Base-by-base conservation (phyloP, 2,113 vertebrate species). In the Platycercus adscitus region DNA sequence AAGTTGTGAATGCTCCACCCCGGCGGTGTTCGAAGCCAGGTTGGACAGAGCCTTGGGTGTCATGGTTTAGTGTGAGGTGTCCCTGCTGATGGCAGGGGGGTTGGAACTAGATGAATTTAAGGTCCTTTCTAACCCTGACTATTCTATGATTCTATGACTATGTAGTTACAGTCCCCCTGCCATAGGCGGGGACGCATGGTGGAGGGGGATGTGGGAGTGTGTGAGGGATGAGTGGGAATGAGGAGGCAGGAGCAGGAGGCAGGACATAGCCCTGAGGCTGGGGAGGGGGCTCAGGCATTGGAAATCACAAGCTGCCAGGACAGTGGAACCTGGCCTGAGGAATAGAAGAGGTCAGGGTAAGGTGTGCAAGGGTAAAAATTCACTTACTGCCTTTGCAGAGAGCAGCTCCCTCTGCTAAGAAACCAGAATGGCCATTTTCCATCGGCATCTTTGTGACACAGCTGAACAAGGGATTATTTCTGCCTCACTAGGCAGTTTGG, bases 141-240 rank as follows among this genome's bases (percentile, higher is more conserved):
- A 46, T 46, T 46, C 44, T 46, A 19, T 46, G 44, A 46, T 46
- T 46, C 44, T 46, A 46, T 46, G 44, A 44, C 17, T 18, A 44
- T 23, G 33, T 23, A 35, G 56, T n/a, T 58, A 23, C 56, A 58
- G 21, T 9, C 9, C 21, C 21, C 20, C 20, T 58, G 33, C 56
- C 33, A 24, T 23, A 9, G 33, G 20, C 13, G 23, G 33, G 56
- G 21, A 15, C 33, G 15, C 56, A 23, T 75, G 64, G 39, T 31
- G 31, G n/a, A 61, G 31, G 39, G 24, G 24, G 24, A 29, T 0
- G 0, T 29, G 55, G 69, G n/a, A 28, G 24, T 1, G 2, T 18
- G 31, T 16, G 6, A 55, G 58, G 35, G 56, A 33, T 63, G 72
- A 23, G 3, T 68, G 33, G 28, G 39, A 46, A 58, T n/a, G 61